Percentiles rank a stretch among this genome's conserved stretches.
phyloP scores from a whole-genome alignment of 2,113 vertebrate genomes.

The Nannospalax galili region DNA sequence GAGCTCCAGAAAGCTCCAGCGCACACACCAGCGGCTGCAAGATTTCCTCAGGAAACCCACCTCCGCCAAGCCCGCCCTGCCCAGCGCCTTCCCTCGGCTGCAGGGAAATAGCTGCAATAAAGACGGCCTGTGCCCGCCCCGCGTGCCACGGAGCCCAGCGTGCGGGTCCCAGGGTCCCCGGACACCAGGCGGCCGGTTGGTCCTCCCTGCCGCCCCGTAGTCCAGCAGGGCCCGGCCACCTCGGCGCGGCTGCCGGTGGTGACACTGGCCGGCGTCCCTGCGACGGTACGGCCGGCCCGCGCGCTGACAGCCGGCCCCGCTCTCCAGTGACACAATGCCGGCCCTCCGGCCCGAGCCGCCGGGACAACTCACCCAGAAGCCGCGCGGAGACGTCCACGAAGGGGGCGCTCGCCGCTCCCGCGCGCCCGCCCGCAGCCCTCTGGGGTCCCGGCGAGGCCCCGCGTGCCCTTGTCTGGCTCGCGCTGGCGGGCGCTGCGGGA shows the following conservation, averaged over 20 bases:
- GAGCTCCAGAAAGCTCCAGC: constrained; percentile 14
- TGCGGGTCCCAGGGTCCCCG: background rate
- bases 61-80: background rate
- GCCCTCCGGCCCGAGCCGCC: background rate
- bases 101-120: background rate
- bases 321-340: constrained; percentile 61
- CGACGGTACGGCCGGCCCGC: background rate
- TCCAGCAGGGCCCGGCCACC: background rate
- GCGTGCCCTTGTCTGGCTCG: constrained; percentile 68
- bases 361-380: constrained; percentile 76
- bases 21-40: background rate
- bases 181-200: background rate
- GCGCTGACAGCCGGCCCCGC: constrained; percentile 56
- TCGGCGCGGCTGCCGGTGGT: background rate
- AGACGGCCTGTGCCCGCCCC: background rate
- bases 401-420: constrained; percentile 60
- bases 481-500: background rate
- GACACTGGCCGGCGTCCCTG: constrained; percentile 2
- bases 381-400: constrained; percentile 29
- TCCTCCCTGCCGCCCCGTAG: background rate
- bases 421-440: constrained; percentile 60
- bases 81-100: background rate
- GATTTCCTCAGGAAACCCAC: constrained; percentile 59
- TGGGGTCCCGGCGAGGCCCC: constrained; percentile 54
- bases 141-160: background rate